phyloP scores from a whole-genome alignment of 2,797 vertebrate genomes.

The Nyctalus aviator region DNA sequence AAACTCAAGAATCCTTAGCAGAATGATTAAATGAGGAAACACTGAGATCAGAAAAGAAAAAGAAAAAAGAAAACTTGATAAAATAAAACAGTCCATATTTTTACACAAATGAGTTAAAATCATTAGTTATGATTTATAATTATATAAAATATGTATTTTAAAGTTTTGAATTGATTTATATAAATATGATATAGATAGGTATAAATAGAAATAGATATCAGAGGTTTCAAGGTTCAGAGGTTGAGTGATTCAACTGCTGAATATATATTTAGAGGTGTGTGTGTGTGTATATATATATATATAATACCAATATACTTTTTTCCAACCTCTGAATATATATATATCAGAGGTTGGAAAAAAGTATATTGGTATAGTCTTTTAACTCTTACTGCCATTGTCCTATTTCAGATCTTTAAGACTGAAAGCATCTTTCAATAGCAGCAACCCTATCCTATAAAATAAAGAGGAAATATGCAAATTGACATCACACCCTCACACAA shows the following conservation, averaged over 20 bases:
- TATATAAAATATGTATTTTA: neutral
- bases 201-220: neutral
- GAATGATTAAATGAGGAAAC: conserved; percentile 18
- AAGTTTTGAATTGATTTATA: neutral
- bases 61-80: neutral
- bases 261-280: neutral
- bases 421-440: neutral
- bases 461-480: no score
- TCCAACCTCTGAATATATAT: no score
- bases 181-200: neutral
- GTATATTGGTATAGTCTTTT: neutral
- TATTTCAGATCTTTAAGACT: neutral
- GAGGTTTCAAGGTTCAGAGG: neutral
- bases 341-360: no score
- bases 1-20: neutral
- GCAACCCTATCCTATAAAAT: neutral
- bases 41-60: neutral
- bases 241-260: neutral
- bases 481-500: no score
- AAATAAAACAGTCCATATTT: neutral
- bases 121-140: neutral
- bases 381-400: neutral
- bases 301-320: no score
- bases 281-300: no score
- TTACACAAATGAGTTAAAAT: neutral